phyloP scores from a whole-genome alignment of 2,113 vertebrate species.

The Ctenodactylus gundi region DNA sequence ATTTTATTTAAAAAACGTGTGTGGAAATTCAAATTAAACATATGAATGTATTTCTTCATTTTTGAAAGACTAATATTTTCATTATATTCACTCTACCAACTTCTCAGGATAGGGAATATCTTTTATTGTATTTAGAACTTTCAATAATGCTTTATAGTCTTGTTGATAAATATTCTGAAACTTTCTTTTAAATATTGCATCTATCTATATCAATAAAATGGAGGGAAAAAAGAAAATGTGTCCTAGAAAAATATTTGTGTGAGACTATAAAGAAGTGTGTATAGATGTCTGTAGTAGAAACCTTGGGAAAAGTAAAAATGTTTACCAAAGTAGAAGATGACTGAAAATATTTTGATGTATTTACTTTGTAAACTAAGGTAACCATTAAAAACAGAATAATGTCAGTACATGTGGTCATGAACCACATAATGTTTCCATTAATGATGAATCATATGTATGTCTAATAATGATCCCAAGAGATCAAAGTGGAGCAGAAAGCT shows the following conservation, averaged over 20 bases:
- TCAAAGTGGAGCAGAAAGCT: background rate
- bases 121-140: conserved; percentile 1
- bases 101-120: background rate
- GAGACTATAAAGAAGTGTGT: background rate
- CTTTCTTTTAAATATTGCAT: background rate
- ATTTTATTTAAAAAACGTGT: background rate
- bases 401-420: background rate
- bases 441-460: background rate
- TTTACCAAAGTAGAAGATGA: background rate
- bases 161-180: background rate
- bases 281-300: background rate
- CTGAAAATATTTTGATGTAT: conserved; percentile 11
- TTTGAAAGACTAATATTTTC: background rate
- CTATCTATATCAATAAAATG: no score
- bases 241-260: background rate
- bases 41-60: background rate
- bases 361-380: background rate
- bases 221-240: no score
- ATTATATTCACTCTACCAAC: background rate
- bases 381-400: background rate
- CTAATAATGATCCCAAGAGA: background rate
- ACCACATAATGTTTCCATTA: background rate
- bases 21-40: background rate
- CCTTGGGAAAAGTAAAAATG: background rate
- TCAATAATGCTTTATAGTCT: background rate